Evolutionary conservation across 92 coral and sea anemone species (phyloP).

Genomic region (Zoanthus solanderi): DNA sequence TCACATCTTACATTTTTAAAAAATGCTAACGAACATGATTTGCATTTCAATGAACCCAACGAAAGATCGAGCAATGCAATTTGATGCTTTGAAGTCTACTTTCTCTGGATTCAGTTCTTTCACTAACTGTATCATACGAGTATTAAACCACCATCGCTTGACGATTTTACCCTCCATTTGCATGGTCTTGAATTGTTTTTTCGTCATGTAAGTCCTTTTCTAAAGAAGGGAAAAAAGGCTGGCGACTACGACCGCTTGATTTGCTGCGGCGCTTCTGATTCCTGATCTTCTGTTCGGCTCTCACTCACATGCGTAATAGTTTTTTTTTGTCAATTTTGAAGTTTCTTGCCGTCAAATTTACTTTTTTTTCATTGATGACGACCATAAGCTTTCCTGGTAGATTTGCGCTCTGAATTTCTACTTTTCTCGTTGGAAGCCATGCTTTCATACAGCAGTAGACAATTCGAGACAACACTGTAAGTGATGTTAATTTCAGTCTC

Average conservation of each 20-base stretch:
- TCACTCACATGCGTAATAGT: constrained; percentile 4
- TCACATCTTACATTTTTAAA: too few species aligned
- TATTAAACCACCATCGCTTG: not conserved
- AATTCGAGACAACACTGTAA: too few species aligned
- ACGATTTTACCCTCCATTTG: not conserved
- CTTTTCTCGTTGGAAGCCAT: constrained; percentile 44
- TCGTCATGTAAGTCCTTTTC: not conserved
- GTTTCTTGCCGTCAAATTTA: constrained; percentile 28
- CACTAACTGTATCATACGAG: not conserved
- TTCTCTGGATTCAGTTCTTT: constrained; percentile 25
- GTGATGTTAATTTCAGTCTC: too few species aligned
- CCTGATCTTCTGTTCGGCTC: constrained; percentile 49
- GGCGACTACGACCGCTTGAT: constrained; percentile 3
- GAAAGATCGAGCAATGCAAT: not conserved
- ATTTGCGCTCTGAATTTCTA: constrained; percentile 38
- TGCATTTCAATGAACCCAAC: too few species aligned
- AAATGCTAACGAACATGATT: too few species aligned
- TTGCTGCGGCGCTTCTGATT: constrained; percentile 50
- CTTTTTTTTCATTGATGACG: constrained; percentile 36
- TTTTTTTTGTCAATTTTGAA: constrained; percentile 36
- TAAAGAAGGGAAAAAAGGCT: not conserved
- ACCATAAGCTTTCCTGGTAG: constrained; percentile 34
- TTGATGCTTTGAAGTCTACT: constrained; percentile 18
- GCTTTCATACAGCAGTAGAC: not conserved
- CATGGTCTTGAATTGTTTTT: not conserved